Percentiles rank a stretch among this genome's conserved stretches.
phyloP scores from a whole-genome alignment of 2,888 invertebrate genomes.

The Phania funesta region DNA sequence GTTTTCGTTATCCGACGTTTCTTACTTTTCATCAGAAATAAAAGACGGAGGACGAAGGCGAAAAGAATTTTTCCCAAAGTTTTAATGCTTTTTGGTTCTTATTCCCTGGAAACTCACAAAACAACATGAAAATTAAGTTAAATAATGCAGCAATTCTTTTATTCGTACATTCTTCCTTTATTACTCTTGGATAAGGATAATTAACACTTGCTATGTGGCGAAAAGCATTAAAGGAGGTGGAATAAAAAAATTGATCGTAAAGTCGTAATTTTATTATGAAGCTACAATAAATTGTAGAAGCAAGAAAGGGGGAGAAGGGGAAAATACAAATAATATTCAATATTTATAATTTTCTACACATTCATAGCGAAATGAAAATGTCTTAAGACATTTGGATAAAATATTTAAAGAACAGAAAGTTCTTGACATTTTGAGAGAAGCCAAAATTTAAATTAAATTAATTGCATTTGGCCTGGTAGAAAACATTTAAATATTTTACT shows the following conservation, averaged over 20 bases:
- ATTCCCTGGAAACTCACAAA: conserved; percentile 38
- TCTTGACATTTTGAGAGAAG: no score
- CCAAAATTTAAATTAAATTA: no score
- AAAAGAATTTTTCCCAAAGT: conserved; percentile 31
- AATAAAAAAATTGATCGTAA: conserved; percentile 4
- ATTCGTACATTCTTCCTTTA: conserved; percentile 44
- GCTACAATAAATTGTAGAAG: not conserved
- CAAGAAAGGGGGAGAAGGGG: not conserved
- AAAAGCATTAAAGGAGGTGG: not conserved
- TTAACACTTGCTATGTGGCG: conserved; percentile 44
- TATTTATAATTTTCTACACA: not conserved
- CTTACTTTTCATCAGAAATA: conserved; percentile 43
- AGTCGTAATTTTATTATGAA: conserved; percentile 20
- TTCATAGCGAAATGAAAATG: not conserved
- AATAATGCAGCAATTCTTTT: conserved; percentile 36
- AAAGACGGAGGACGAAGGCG: conserved; percentile 42
- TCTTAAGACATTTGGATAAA: not conserved
- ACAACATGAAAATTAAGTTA: conserved; percentile 39
- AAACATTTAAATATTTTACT: no score
- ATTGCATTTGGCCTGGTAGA: no score
- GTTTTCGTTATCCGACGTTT: conserved; percentile 11
- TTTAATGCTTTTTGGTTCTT: not conserved
- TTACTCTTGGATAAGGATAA: conserved; percentile 53
- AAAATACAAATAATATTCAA: not conserved
- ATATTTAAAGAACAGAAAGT: not conserved